Conservation (phyloP, 1,140 invertebrate species). For the Pararge aegeria region DNA sequence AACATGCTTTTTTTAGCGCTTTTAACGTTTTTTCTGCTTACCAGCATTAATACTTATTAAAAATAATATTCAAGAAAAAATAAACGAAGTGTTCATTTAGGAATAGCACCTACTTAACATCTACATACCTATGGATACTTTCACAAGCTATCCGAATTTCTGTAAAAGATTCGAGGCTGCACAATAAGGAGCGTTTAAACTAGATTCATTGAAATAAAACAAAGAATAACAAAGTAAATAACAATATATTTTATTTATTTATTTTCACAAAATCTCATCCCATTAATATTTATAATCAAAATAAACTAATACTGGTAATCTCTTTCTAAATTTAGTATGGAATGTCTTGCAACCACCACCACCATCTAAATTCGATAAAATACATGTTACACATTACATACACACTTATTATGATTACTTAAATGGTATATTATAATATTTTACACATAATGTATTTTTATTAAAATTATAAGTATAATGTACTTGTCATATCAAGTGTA, state of each 20-base stretch:
- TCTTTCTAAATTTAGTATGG: slow-evolving; percentile 17
- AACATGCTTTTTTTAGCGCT: too few relatives aligned
- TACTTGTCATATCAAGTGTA: slow-evolving; percentile 6
- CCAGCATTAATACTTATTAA: too few relatives aligned
- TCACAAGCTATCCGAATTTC: too few relatives aligned
- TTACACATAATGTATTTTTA: neutral
- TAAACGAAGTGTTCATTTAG: too few relatives aligned
- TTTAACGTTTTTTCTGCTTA: too few relatives aligned
- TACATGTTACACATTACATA: neutral
- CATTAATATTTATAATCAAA: neutral
- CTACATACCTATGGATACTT: too few relatives aligned
- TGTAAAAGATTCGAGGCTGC: too few relatives aligned
- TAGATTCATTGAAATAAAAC: slow-evolving; percentile 16
- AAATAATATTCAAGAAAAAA: too few relatives aligned
- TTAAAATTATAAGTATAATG: too few relatives aligned
- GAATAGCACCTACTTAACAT: too few relatives aligned
- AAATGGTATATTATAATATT: neutral
- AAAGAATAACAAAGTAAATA: neutral
- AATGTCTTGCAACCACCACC: slow-evolving; percentile 29
- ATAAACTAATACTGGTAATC: slow-evolving; percentile 26
- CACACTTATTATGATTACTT: neutral
- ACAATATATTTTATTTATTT: neutral
- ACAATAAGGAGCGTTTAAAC: too few relatives aligned
- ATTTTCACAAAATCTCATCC: slow-evolving; percentile 9
- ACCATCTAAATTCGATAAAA: neutral